A percentile compares a stretch with the other conserved stretches of the same genome.
phyloP scores from a whole-genome alignment of 2,888 invertebrate species.

The Embidobia sp. region DNA sequence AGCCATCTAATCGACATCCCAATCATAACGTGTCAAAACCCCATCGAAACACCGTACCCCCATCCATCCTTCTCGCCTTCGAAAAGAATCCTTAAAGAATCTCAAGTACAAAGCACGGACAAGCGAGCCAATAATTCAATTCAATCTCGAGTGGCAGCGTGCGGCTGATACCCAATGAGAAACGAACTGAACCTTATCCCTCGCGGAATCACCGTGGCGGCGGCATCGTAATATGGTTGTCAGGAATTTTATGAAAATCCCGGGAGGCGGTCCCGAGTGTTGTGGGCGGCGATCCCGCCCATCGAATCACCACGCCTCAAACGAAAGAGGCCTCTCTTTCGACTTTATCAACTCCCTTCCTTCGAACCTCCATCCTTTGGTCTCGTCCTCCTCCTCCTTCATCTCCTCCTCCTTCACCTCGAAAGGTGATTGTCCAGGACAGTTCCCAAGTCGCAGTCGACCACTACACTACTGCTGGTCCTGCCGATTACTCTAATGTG shows the following conservation, averaged over 20 bases:
- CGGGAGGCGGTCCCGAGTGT: conserved; percentile 17
- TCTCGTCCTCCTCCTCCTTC: conserved; percentile 64
- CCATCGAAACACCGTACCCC: too few species aligned
- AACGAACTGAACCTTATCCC: conserved; percentile 60
- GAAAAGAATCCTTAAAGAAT: conserved; percentile 7
- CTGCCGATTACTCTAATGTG: conserved; percentile 52
- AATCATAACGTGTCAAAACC: conserved; percentile 15
- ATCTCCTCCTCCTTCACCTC: conserved; percentile 65
- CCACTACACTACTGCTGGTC: conserved; percentile 76
- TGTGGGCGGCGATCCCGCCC: conserved; percentile 63
- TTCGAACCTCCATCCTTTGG: conserved; percentile 37
- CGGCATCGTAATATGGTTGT: conserved; percentile 65
- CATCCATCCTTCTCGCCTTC: neutral
- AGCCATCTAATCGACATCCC: too few species aligned
- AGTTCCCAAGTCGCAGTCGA: conserved; percentile 80
- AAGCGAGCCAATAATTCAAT: conserved; percentile 62
- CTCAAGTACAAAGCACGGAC: conserved; percentile 32
- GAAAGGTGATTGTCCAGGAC: conserved; percentile 78
- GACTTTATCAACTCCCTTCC: conserved; percentile 56
- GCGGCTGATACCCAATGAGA: conserved; percentile 60
- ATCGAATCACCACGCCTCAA: conserved; percentile 33
- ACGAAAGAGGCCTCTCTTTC: conserved; percentile 36
- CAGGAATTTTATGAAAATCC: conserved; percentile 57
- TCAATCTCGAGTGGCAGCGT: conserved; percentile 57
- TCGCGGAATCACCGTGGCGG: conserved; percentile 51